Percentiles rank a stretch among this genome's conserved stretches.
Evolutionary conservation across 2,113 vertebrate species (phyloP).

Genomic region (Holacanthus passer): DNA sequence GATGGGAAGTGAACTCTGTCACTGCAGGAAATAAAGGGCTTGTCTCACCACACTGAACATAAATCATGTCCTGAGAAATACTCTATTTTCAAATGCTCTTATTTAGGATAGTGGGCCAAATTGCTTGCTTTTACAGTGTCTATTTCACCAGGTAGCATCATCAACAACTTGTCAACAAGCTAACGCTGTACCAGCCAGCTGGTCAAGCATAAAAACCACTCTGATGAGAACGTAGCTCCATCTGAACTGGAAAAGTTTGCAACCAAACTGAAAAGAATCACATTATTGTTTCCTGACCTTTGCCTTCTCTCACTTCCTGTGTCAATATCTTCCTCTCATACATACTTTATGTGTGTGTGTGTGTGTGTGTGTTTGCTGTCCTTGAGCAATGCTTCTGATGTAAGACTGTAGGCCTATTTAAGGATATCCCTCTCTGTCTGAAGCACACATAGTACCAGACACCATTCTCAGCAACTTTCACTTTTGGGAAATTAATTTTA

Average conservation of each 20-base stretch:
- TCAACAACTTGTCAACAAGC: too few species aligned
- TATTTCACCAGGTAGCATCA: too few species aligned
- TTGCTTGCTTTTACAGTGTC: too few species aligned
- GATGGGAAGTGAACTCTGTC: background rate
- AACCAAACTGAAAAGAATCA: background rate
- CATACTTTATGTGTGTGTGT: slow-evolving; percentile 27
- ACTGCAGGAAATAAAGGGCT: background rate
- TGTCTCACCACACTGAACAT: background rate
- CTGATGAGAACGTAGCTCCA: background rate
- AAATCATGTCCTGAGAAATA: background rate
- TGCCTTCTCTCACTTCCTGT: background rate
- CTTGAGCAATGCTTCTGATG: slow-evolving; percentile 41
- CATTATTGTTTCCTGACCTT: slow-evolving; percentile 13
- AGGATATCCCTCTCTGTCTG: slow-evolving; percentile 45
- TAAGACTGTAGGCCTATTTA: slow-evolving; percentile 9
- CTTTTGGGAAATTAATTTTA: background rate
- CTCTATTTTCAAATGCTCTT: background rate
- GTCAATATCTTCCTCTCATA: slow-evolving; percentile 7
- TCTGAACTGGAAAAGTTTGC: background rate
- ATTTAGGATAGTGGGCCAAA: too few species aligned
- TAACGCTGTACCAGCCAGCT: too few species aligned
- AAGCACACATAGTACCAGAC: slow-evolving; percentile 8
- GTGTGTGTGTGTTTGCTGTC: slow-evolving; percentile 38
- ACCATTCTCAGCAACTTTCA: slow-evolving; percentile 1
- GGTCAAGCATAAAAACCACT: too few species aligned